Base-by-base conservation (phyloP, 2,113 vertebrate species). In the Aplodontia rufa region DNA sequence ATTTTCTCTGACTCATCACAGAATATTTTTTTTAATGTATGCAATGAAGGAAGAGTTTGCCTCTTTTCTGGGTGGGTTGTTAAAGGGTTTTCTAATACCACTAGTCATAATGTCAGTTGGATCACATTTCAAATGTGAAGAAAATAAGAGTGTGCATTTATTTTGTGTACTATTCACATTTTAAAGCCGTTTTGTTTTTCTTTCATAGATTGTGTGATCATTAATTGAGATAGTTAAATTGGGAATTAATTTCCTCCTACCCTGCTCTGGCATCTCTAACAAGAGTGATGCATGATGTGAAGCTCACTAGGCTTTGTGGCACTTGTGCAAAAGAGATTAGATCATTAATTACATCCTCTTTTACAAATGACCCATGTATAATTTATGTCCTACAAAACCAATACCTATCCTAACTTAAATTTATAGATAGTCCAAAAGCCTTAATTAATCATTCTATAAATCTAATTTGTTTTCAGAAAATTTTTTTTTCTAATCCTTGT, bases 391-490 rank as follows among this genome's bases (percentile, higher is more conserved):
- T 84, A 74, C 40, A 84, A 95, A 93, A 30, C 55, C 71, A 72
- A n/a, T 76, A 32, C 45, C 30, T 78, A 14, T 42, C 28, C 75
- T 58, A 35, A n/a, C 9, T 75, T 58, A 75, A 74, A 78, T 64
- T 62, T 72, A 37, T 45, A 85, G 79, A 37, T 71, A 45, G 11
- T 37, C 17, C 4, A 80, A 68, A 94, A 75, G 8, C 3, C 35
- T 68, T 91, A 42, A 90, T 55, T 66, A 60, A 80, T 58, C n/a
- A 68, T 90, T 64, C n/a, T 32, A 13, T 83, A 84, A 53, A 68
- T 94, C 80, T 45, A 71, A 84, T 87, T 90, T 37, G 19, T 76
- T 60, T 91, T 90, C 37, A 74, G 49, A 49, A 88, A 87, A 42
- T 35, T 28, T 30, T 35, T 28, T 30, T 62, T 45, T 94, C 24